Evolutionary conservation across 2,888 invertebrate genomes (phyloP).

Genomic region (Lasius platythorax): DNA sequence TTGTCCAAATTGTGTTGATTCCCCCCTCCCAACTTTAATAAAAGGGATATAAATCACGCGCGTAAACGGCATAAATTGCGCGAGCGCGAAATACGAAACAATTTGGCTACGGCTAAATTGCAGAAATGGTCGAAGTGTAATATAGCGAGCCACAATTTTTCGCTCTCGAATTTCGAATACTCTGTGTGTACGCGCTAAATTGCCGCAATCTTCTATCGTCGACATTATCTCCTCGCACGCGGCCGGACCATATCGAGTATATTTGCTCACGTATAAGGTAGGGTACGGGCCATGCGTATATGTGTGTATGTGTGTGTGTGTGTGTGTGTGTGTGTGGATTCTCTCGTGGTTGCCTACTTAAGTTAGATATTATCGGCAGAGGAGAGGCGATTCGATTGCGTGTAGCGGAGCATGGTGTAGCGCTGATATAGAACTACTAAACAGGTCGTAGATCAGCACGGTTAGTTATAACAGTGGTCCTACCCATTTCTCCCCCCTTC

Average conservation of each 20-base stretch:
- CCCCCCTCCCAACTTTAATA: not conserved
- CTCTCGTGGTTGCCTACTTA: conserved; percentile 70
- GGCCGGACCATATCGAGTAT: conserved; percentile 67
- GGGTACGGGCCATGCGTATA: conserved; percentile 20
- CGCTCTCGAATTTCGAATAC: conserved; percentile 6
- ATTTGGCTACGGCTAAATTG: conserved; percentile 45
- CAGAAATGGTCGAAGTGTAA: conserved; percentile 42
- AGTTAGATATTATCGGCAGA: conserved; percentile 76
- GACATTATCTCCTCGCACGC: conserved; percentile 52
- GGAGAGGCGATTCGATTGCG: conserved; percentile 77
- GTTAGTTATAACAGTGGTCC: conserved; percentile 83
- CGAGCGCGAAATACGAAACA: conserved; percentile 39
- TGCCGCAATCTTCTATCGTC: conserved; percentile 54
- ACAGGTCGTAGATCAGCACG: conserved; percentile 85
- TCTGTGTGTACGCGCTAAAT: conserved; percentile 42
- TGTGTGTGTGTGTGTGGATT: not conserved
- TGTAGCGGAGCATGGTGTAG: conserved; percentile 76
- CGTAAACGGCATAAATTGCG: conserved; percentile 33
- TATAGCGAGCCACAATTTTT: conserved; percentile 36
- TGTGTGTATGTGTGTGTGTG: not conserved
- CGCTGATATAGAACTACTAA: conserved; percentile 86
- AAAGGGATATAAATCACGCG: conserved; percentile 34
- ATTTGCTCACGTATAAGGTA: conserved; percentile 45
- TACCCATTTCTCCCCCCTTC: conserved; percentile 48
- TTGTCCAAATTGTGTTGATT: conserved; percentile 17